Base-by-base conservation (phyloP, 2,797 vertebrate genomes). In the Hozukius guyotensis region DNA sequence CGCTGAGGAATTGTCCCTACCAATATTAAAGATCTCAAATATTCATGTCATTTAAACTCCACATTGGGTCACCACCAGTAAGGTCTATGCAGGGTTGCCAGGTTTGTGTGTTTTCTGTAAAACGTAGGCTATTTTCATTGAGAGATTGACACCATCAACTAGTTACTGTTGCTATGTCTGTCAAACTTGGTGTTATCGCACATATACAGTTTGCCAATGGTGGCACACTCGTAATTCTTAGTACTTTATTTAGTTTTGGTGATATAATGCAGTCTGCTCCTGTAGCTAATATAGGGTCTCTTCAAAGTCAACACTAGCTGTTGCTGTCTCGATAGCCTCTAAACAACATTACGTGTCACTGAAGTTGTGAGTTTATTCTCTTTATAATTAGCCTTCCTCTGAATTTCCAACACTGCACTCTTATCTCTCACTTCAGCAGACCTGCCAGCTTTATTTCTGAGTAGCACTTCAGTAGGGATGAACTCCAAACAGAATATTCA, bases 401-500 rank as follows among this genome's bases (percentile, higher is more conserved):
- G 6, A 56, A 22, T 32, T 64, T 55, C 31, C 52, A 56, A 72
- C 57, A n/a, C 18, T 36, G 4, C 24, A 18, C 53, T 66, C 29
- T 1, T 52, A 32, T 60, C 46, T 62, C 16, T 27, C 25, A 63
- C 49, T 31, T 63, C 20, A 73, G 38, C 49, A 25, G 22, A 42
- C 22, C 29, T 69, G 52, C 38, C 42, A n/a, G 65, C 55, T 66
- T 67, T 59, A 57, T 59, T 72, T 75, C 10, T 76, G 32, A 46
- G 76, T 12, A 18, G 52, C 14, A 29, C 25, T 68, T 60, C 5
- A 69, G 25, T 16, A 38, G 20, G 24, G 22, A 55, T 12, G 36
- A 42, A 27, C 31, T 52, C 24, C 25, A 25, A 67, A 64, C n/a
- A 12, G 52, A 77, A 24, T 62, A 70, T 62, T 73, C 55, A 56